Conservation (phyloP, 2,797 vertebrate species). For the Spinus olivaceus region DNA sequence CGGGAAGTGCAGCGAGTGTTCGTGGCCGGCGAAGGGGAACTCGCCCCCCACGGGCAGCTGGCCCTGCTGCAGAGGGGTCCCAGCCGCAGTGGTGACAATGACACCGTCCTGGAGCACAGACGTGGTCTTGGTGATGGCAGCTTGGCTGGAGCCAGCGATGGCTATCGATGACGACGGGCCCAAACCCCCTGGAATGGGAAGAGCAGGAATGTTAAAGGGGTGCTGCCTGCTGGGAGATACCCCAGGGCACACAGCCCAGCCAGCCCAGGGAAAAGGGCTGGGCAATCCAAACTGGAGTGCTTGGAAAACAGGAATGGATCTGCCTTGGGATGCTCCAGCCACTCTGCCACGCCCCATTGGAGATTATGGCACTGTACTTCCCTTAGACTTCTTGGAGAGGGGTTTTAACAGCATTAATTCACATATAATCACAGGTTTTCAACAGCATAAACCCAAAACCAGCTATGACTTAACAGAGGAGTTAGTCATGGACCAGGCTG, state of each 20-base stretch:
- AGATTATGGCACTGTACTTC: not conserved
- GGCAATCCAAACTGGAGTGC: not conserved
- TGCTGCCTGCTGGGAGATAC: not conserved
- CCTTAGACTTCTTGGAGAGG: not conserved
- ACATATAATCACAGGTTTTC: not conserved
- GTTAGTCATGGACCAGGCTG: not conserved
- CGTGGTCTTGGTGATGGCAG: constrained; percentile 82
- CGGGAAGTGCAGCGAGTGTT: constrained; percentile 79
- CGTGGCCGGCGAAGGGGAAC: constrained; percentile 78
- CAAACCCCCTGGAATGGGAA: constrained; percentile 63
- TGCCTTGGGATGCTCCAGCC: not conserved
- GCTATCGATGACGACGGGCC: constrained; percentile 76
- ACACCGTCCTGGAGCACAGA: constrained; percentile 82
- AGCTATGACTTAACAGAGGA: not conserved
- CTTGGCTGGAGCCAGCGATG: constrained; percentile 79
- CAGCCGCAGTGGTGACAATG: constrained; percentile 80
- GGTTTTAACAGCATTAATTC: not conserved
- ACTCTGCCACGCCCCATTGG: accelerated
- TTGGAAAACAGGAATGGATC: not conserved
- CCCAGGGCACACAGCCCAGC: accelerated
- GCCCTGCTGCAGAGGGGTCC: constrained; percentile 76
- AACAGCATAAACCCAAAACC: not conserved
- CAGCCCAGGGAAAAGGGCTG: not conserved
- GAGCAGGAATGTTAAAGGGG: not conserved
- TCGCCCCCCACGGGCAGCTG: constrained; percentile 77